Base-by-base conservation (phyloP, 2,888 invertebrate genomes). In the Phoronis australis region DNA sequence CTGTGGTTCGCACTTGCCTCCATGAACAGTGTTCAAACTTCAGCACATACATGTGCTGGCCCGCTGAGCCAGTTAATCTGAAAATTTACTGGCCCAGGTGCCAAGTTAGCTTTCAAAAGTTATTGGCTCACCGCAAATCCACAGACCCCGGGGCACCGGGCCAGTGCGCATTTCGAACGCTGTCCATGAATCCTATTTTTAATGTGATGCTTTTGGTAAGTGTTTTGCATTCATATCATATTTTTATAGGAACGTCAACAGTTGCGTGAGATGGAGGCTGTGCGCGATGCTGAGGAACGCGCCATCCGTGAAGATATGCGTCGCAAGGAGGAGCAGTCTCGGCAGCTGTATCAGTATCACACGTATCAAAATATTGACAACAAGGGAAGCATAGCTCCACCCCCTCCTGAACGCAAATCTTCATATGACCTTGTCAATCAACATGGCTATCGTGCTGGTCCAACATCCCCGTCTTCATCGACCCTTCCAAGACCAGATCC, bases 401-500 rank as follows among this genome's bases (percentile, higher is more conserved):
- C 81, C 3, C 90, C 91, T 22, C 92, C 92, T 2, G 89, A 90
- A 75, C 83, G 92, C 55, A 90, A 89, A 50, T 90, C 90, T 24
- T 91, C 91, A 38, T 93, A 89, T 76, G 84, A 88, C 3, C 84
- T 88, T 25, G 89, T 90, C 88, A 85, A 84, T 6, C 87, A 87
- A 65, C 56, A 48, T 37, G 45, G 54, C 42, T 42, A 43, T 37
- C 46, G 47, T 39, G 31, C 35, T 44, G 18, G 18, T 22, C 20
- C 23, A 12, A 42, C 31, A 12, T 26, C 35, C 18, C n/a, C 42
- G 37, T n/a, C 15, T 6, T 25, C 21, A 12, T 4, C n/a, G 4
- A 21, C 27, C 4, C 25, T 20, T 4, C n/a, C 23, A 15, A 18
- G 31, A 9, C 12, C 12, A 9, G 24, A 46, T 48, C 59, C 61